Conservation (phyloP, 1,140 invertebrate genomes). For the Rhyzopertha dominica region DNA sequence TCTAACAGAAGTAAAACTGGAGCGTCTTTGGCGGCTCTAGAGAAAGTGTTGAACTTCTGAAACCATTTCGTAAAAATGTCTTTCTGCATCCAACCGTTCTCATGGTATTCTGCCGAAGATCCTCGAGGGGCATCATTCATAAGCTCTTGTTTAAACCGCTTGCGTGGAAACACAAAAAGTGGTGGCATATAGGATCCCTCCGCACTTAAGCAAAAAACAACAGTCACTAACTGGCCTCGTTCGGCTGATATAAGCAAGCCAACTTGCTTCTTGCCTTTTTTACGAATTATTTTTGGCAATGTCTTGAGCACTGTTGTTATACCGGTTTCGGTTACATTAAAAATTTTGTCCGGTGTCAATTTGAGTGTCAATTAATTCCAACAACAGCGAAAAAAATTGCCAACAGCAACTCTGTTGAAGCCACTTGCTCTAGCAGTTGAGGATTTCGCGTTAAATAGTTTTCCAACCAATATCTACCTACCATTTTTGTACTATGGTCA, state of each 20-base stretch:
- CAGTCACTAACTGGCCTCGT: slow-evolving; percentile 43
- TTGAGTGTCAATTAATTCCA: too few relatives aligned
- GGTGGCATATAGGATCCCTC: slow-evolving; percentile 42
- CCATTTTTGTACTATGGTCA: slow-evolving; percentile 8
- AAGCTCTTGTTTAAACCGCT: slow-evolving; percentile 41
- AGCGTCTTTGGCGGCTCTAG: slow-evolving; percentile 16
- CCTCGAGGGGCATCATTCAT: slow-evolving; percentile 19
- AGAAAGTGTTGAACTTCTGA: slow-evolving; percentile 21
- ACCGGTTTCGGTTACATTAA: slow-evolving; percentile 43
- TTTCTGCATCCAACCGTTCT: slow-evolving; percentile 30
- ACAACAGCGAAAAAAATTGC: slow-evolving; percentile 18
- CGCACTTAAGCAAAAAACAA: slow-evolving; percentile 40
- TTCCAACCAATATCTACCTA: too few relatives aligned
- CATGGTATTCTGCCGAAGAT: slow-evolving; percentile 19
- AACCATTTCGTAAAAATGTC: slow-evolving; percentile 31
- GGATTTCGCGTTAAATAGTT: too few relatives aligned
- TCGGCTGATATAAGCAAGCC: slow-evolving; percentile 34
- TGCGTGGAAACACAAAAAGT: slow-evolving; percentile 44
- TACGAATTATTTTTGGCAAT: slow-evolving; percentile 34
- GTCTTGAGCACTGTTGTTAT: slow-evolving; percentile 18
- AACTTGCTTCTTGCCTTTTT: slow-evolving; percentile 38
- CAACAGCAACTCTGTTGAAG: slow-evolving; percentile 25
- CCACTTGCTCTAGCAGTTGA: slow-evolving; percentile 26
- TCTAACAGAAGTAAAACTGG: slow-evolving; percentile 26
- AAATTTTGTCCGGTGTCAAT: slow-evolving; percentile 31